Conservation (phyloP, 2,888 invertebrate species). For the Dolichopus griseipennis region DNA sequence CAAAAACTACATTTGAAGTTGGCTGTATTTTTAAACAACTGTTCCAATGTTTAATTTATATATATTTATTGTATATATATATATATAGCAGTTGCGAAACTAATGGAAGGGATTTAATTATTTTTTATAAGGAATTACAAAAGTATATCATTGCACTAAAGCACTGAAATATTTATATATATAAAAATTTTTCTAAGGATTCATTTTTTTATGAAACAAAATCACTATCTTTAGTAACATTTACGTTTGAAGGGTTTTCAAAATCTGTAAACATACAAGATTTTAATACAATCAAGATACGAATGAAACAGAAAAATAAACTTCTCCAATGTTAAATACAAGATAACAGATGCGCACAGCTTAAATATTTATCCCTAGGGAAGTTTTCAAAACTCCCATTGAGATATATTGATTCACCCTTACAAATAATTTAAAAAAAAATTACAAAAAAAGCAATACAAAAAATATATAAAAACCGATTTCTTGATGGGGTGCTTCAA, state of each 20-base stretch:
- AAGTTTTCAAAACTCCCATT: slow-evolving; percentile 27
- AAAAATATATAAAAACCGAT: background rate
- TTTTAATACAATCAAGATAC: slow-evolving; percentile 27
- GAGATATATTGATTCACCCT: slow-evolving; percentile 21
- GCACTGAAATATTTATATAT: background rate
- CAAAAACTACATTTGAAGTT: slow-evolving; percentile 10
- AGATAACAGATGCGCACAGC: slow-evolving; percentile 30
- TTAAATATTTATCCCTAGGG: slow-evolving; percentile 24
- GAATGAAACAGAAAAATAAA: slow-evolving; percentile 24
- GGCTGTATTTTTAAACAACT: slow-evolving; percentile 1
- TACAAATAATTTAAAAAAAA: background rate
- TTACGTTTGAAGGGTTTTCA: background rate
- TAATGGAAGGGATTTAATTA: background rate
- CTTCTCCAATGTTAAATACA: slow-evolving; percentile 16
- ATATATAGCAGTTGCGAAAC: slow-evolving; percentile 7
- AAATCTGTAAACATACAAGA: slow-evolving; percentile 19
- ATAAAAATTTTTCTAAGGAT: too few species aligned
- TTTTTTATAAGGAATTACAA: background rate
- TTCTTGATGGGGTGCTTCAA: background rate
- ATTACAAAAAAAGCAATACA: background rate
- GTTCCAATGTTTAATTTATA: too few species aligned
- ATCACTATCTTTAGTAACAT: too few species aligned
- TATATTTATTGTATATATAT: background rate
- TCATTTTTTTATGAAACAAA: too few species aligned
- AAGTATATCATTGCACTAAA: too few species aligned